These are phyloP conservation scores for Zelostemma sp. DNA, from an alignment of 1,140 invertebrate genomes.

Conservation along the genomic window DNA sequence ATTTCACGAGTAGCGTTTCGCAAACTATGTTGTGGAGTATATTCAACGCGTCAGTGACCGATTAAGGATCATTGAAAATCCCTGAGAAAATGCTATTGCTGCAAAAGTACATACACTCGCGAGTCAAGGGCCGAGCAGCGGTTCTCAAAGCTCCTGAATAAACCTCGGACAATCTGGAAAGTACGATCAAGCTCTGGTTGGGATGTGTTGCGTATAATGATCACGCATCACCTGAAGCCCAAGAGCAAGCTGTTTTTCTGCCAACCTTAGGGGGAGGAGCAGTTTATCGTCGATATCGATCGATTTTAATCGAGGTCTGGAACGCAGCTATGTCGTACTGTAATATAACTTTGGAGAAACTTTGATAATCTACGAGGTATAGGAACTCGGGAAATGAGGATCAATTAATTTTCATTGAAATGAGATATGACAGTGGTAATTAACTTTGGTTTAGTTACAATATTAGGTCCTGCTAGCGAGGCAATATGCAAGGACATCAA, in stretches of 20 bases:
- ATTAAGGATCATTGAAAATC: slow-evolving; percentile 35
- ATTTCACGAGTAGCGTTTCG: slow-evolving; percentile 9
- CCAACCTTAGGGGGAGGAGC: slow-evolving; percentile 12
- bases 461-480: slow-evolving; percentile 4
- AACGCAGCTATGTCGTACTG: slow-evolving; percentile 20
- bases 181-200: slow-evolving; percentile 18
- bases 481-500: not conserved
- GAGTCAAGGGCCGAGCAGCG: slow-evolving; percentile 24
- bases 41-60: slow-evolving; percentile 30
- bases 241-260: slow-evolving; percentile 36
- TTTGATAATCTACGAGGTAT: slow-evolving; percentile 54
- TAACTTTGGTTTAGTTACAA: slow-evolving; percentile 55
- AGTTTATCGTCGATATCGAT: slow-evolving; percentile 41
- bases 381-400: slow-evolving; percentile 35
- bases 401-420: slow-evolving; percentile 68
- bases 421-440: slow-evolving; percentile 61
- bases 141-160: slow-evolving; percentile 41
- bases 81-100: slow-evolving; percentile 41
- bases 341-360: slow-evolving; percentile 56
- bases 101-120: slow-evolving; percentile 27
- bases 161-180: slow-evolving; percentile 18
- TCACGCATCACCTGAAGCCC: slow-evolving; percentile 7
- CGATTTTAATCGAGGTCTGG: slow-evolving; percentile 44
- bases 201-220: slow-evolving; percentile 12
- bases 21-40: slow-evolving; percentile 19